phyloP scores from a whole-genome alignment of 2,888 invertebrate genomes.

The Epinotia demarniana region DNA sequence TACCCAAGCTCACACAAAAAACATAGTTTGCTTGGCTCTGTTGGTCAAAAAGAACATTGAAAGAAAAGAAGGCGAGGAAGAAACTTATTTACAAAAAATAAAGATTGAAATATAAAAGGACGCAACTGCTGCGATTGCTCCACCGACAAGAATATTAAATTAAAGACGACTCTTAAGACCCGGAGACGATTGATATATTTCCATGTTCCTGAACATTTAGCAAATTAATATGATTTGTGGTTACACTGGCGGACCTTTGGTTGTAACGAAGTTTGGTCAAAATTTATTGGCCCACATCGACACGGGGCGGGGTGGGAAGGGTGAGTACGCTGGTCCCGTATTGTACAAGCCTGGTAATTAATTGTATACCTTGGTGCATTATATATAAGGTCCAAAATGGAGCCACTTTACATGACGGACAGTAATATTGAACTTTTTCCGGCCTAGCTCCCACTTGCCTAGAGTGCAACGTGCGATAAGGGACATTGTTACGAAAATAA shows the following conservation, averaged over 20 bases:
- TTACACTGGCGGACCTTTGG: background rate
- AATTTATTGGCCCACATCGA: background rate
- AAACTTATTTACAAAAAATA: too few relatives aligned
- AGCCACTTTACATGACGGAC: too few relatives aligned
- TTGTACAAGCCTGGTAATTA: background rate
- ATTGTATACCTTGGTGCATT: too few relatives aligned
- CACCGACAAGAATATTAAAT: too few relatives aligned
- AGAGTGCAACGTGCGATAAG: background rate
- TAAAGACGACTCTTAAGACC: background rate
- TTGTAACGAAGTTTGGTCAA: background rate
- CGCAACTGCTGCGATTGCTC: too few relatives aligned
- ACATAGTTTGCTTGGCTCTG: too few relatives aligned
- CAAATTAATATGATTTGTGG: conserved; percentile 2
- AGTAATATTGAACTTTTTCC: too few relatives aligned
- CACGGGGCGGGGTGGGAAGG: background rate
- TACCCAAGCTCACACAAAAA: too few relatives aligned
- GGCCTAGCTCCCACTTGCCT: background rate
- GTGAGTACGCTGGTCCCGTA: background rate
- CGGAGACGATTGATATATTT: conserved; percentile 4
- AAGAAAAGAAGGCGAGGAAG: too few relatives aligned
- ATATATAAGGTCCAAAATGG: background rate
- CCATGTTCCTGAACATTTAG: background rate
- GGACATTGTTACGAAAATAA: background rate
- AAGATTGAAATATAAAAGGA: too few relatives aligned
- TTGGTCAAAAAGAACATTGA: too few relatives aligned